Evolutionary conservation across 2,888 invertebrate species (phyloP), one percentile per base, ranked within the genome.

Genomic region (Drepana falcataria): DNA sequence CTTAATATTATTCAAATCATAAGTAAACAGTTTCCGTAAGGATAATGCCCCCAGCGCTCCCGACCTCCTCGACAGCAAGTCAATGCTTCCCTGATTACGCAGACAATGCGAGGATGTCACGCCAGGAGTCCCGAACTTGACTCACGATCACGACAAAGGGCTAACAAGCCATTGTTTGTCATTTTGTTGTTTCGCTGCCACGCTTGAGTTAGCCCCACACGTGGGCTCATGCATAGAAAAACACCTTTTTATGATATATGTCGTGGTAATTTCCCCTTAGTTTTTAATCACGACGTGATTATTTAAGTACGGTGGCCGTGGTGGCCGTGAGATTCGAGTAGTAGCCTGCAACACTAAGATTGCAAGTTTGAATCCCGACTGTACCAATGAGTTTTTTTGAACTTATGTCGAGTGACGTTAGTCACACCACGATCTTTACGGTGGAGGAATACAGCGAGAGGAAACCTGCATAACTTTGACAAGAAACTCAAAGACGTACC

Each of bases 91-190:
- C 74, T 79, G 82, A 86, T 83, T 78, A 73, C 74, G 64, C 68
- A 75, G 75, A 86, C 87, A 87, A 84, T 81, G 71, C 71, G 73
- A 80, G 86, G 87, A 86, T 84, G 86, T 87, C 83, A 81, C 81
- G 83, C 75, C 76, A 73, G 68, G 66, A 63, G 66, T 61, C 75
- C 75, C 77, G 75, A 81, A 78, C 81, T 76, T 69, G 69, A 74
- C 75, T 79, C 83, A 80, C 81, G 83, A 84, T 79, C 83, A 80
- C 81, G 83, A 84, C 84, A 85, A 85, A 82, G 75, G 78, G 71
- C 79, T 87, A 86, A 88, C 87, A 87, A 85, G 80, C 79, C 68
- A 88, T 89, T 90, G 89, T 88, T 76, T 82, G 78, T 75, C 75
- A 77, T 75, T 21, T 74, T 71, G 72, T 69, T 71, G 68, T 61